A percentile compares a stretch with the other conserved stretches of the same genome.
Conservation (phyloP, 2,113 vertebrate species). For the Tretioscincus oriximinensis region DNA sequence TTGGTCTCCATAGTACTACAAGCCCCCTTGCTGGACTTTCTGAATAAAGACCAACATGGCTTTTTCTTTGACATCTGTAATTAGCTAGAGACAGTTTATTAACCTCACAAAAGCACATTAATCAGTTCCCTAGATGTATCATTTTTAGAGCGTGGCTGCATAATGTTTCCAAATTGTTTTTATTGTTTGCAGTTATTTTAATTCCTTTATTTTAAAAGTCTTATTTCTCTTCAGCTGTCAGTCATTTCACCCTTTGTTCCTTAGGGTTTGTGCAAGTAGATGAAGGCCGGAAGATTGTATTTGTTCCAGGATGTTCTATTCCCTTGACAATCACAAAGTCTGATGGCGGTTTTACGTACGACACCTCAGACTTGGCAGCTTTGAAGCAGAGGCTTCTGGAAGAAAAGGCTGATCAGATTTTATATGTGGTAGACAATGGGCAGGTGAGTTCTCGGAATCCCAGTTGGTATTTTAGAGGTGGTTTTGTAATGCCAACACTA, state of each 20-base stretch:
- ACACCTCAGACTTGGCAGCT: constrained; percentile 94
- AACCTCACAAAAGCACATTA: too few species aligned
- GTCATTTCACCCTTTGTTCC: not conserved
- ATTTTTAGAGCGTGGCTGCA: not conserved
- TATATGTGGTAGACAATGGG: constrained; percentile 94
- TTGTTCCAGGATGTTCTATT: constrained; percentile 83
- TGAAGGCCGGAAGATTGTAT: constrained; percentile 90
- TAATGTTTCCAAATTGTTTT: not conserved
- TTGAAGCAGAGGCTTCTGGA: constrained; percentile 82
- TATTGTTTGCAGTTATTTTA: not conserved
- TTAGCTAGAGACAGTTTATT: too few species aligned
- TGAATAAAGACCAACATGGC: too few species aligned
- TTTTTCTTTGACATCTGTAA: too few species aligned
- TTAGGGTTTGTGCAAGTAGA: constrained; percentile 87
- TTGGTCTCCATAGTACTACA: too few species aligned
- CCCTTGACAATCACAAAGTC: constrained; percentile 93
- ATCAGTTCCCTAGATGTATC: too few species aligned
- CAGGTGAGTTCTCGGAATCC: constrained; percentile 76
- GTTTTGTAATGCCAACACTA: not conserved
- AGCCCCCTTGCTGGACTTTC: too few species aligned
- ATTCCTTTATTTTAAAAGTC: not conserved
- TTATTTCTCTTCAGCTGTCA: not conserved
- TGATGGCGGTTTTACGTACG: constrained; percentile 93
- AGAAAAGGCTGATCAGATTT: constrained; percentile 87
- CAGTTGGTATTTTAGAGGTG: not conserved